Evolutionary conservation across 2,888 invertebrate genomes (phyloP).

Genomic region (Idaea straminata): DNA sequence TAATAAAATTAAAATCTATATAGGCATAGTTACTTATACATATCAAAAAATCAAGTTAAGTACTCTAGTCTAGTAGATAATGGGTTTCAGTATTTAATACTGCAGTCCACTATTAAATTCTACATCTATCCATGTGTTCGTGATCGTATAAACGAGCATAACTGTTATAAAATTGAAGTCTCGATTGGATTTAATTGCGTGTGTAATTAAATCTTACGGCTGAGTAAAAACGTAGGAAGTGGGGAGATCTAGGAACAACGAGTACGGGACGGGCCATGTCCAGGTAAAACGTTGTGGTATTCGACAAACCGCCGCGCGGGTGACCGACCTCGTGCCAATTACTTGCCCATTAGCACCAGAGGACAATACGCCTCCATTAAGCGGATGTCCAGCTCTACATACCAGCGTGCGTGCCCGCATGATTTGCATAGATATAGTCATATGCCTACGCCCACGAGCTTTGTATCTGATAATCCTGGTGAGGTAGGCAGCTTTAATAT

Average conservation of each 20-base stretch:
- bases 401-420: conserved; percentile 44
- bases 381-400: conserved; percentile 63
- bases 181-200: conserved; percentile 50
- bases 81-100: neutral
- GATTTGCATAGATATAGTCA: conserved; percentile 73
- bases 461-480: conserved; percentile 45
- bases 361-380: conserved; percentile 69
- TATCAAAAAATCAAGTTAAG: no score
- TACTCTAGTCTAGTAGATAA: no score
- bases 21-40: no score
- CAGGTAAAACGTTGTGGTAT: conserved; percentile 43
- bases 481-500: conserved; percentile 47
- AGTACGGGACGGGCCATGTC: conserved; percentile 35
- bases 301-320: conserved; percentile 49
- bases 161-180: conserved; percentile 45
- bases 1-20: no score
- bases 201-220: conserved; percentile 54
- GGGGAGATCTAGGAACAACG: conserved; percentile 19
- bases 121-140: conserved; percentile 22
- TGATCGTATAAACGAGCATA: conserved; percentile 35
- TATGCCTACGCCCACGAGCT: conserved; percentile 45
- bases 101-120: conserved; percentile 6
- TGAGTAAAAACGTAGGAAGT: conserved; percentile 31
- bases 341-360: conserved; percentile 66
- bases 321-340: conserved; percentile 73